phyloP scores from a whole-genome alignment of 2,888 invertebrate species.

The Eulithis prunata region DNA sequence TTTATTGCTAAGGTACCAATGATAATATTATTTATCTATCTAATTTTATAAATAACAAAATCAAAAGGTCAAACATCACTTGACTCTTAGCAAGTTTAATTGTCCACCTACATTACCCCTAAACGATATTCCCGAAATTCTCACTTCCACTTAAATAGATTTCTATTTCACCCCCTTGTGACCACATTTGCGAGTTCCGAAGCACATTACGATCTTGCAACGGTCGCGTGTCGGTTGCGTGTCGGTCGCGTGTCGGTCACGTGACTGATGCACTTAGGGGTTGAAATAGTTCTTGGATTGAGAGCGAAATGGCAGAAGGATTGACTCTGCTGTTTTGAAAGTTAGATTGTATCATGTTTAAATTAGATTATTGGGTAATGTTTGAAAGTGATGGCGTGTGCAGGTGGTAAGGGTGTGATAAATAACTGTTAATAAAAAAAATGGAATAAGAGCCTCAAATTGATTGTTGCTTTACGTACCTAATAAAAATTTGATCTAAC shows the following conservation, averaged over 20 bases:
- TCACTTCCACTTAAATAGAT: conserved; percentile 65
- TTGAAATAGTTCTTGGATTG: conserved; percentile 61
- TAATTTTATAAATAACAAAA: no score
- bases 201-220: conserved; percentile 59
- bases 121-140: conserved; percentile 45
- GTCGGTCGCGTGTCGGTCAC: conserved; percentile 36
- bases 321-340: conserved; percentile 38
- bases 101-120: conserved; percentile 12
- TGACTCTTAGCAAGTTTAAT: conserved; percentile 1
- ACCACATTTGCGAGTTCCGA: conserved; percentile 60
- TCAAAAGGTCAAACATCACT: not conserved
- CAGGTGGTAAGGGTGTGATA: conserved; percentile 5
- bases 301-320: conserved; percentile 46
- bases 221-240: conserved; percentile 29
- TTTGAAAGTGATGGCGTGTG: not conserved
- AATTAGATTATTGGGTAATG: conserved; percentile 32
- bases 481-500: no score
- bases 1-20: no score
- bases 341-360: conserved; percentile 37
- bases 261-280: conserved; percentile 47
- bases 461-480: no score
- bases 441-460: no score
- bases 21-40: no score
- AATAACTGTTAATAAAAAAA: not conserved
- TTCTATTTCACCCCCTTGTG: conserved; percentile 58